phyloP scores from a whole-genome alignment of 2,797 vertebrate genomes.

The Tachyglossus aculeatus region DNA sequence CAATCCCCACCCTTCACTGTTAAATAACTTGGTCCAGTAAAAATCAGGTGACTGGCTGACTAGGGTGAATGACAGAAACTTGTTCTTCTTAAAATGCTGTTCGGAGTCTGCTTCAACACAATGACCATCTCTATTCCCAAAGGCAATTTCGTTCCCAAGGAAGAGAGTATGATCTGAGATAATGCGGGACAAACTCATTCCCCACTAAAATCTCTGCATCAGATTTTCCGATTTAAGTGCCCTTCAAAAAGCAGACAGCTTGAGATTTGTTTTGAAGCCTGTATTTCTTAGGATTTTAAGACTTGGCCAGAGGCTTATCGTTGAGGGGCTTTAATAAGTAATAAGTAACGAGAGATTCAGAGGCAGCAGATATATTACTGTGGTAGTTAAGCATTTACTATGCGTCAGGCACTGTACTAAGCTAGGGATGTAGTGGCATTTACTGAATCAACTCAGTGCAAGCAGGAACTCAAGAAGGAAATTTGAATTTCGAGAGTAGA shows the following conservation, averaged over 20 bases:
- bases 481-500: conserved; percentile 49
- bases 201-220: conserved; percentile 12
- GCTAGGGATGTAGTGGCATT: conserved; percentile 55
- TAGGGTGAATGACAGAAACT: background rate
- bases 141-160: background rate
- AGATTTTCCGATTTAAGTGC: conserved; percentile 7
- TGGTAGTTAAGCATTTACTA: too few species aligned
- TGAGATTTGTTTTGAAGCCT: background rate
- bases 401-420: too few species aligned
- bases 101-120: background rate
- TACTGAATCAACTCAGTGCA: conserved; percentile 66
- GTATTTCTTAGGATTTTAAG: conserved; percentile 20
- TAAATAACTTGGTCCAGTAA: background rate
- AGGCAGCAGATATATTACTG: conserved; percentile 62
- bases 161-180: background rate
- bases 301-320: conserved; percentile 26
- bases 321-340: conserved; percentile 44
- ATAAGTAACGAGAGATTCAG: conserved; percentile 61
- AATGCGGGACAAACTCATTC: conserved; percentile 7
- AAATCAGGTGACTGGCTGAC: background rate
- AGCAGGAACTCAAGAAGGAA: conserved; percentile 46
- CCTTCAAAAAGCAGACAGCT: conserved; percentile 13
- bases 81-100: background rate
- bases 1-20: background rate
- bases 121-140: background rate